Conservation (phyloP, 2,797 vertebrate species). For the Falco peregrinus region DNA sequence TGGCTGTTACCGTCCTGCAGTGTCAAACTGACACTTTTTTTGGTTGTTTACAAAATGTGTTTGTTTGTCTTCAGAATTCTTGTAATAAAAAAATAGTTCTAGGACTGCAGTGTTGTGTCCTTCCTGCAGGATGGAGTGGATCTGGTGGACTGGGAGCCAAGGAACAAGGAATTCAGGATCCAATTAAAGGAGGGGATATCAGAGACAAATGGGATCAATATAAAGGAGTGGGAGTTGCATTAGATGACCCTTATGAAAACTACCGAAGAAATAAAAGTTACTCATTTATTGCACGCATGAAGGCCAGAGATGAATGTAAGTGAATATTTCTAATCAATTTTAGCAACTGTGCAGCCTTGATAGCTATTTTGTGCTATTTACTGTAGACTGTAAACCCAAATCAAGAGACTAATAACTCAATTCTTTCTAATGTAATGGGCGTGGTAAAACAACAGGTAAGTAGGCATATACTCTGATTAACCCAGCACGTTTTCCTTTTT, state of each 20-base stretch:
- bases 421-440: neutral
- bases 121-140: slow-evolving; percentile 90
- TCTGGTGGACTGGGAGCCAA: slow-evolving; percentile 94
- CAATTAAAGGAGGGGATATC: slow-evolving; percentile 95
- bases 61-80: neutral
- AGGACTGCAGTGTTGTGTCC: neutral
- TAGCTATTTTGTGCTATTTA: neutral
- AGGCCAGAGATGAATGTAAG: slow-evolving; percentile 95
- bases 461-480: neutral
- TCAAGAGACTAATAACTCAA: neutral
- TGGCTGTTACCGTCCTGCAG: neutral
- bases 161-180: slow-evolving; percentile 98
- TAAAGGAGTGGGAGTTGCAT: slow-evolving; percentile 94
- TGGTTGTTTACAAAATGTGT: neutral
- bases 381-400: neutral
- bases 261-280: slow-evolving; percentile 98
- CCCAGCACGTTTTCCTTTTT: neutral
- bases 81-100: neutral
- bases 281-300: slow-evolving; percentile 98
- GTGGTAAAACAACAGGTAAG: neutral
- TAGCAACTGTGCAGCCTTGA: neutral
- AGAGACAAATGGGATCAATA: slow-evolving; percentile 99
- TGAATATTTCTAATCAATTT: neutral
- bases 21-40: rapidly evolving
- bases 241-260: slow-evolving; percentile 97